A percentile compares a stretch with the other conserved stretches of the same genome.
Conservation (phyloP, 2,113 vertebrate genomes). For the Australoheros scitulus region DNA sequence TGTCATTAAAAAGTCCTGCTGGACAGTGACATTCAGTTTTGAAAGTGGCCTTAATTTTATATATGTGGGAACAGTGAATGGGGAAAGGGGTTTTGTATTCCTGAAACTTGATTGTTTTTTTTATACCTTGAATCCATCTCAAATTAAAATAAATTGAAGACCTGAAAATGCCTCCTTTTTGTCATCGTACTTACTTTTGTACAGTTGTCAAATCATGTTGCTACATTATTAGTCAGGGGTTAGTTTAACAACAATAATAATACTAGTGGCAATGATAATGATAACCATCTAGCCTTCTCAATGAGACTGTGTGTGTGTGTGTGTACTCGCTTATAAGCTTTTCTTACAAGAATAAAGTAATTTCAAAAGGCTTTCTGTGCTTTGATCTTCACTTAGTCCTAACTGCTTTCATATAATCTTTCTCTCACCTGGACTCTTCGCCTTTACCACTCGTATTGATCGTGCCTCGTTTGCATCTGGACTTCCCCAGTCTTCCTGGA, state of each 20-base stretch:
- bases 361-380: slow-evolving; percentile 72
- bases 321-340: slow-evolving; percentile 63
- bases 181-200: slow-evolving; percentile 75
- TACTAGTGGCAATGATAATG: slow-evolving; percentile 74
- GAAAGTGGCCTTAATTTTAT: slow-evolving; percentile 83
- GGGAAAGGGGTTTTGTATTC: slow-evolving; percentile 73
- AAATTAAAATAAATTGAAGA: slow-evolving; percentile 80
- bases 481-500: slow-evolving; percentile 63
- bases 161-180: slow-evolving; percentile 74
- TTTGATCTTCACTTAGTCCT: slow-evolving; percentile 58
- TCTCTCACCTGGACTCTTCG: slow-evolving; percentile 4
- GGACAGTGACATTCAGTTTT: slow-evolving; percentile 82
- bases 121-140: slow-evolving; percentile 67
- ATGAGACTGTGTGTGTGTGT: slow-evolving; percentile 67
- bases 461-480: slow-evolving; percentile 12
- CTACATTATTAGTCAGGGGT: slow-evolving; percentile 46
- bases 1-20: slow-evolving; percentile 84
- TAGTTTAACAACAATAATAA: slow-evolving; percentile 69
- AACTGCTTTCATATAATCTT: not conserved
- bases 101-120: slow-evolving; percentile 77
- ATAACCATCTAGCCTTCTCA: slow-evolving; percentile 59
- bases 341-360: slow-evolving; percentile 75
- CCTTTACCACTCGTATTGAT: not conserved
- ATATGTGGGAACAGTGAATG: slow-evolving; percentile 77
- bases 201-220: slow-evolving; percentile 63